phyloP scores from a whole-genome alignment of 2,888 invertebrate species.

The Apamea crenata region DNA sequence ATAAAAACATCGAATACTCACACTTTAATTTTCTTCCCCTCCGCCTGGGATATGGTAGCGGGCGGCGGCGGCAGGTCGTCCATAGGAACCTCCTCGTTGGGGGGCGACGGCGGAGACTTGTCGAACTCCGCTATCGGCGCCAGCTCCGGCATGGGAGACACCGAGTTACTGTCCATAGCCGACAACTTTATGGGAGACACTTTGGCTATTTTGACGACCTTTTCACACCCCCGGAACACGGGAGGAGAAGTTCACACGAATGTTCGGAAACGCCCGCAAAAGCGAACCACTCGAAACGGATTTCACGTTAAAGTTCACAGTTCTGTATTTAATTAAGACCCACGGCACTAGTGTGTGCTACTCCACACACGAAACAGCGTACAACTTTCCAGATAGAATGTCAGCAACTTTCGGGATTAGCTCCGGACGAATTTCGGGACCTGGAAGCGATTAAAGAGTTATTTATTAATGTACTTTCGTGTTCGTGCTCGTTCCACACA shows the following conservation, averaged over 20 bases:
- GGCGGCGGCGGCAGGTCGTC: slow-evolving; percentile 92
- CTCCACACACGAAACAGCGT: slow-evolving; percentile 48
- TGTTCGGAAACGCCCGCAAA: slow-evolving; percentile 48
- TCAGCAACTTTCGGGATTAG: slow-evolving; percentile 72
- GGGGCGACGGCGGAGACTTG: slow-evolving; percentile 92
- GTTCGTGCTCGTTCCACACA: slow-evolving; percentile 68
- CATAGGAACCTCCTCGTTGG: slow-evolving; percentile 91
- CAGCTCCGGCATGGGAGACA: slow-evolving; percentile 92
- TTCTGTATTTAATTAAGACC: slow-evolving; percentile 61
- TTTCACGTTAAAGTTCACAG: slow-evolving; percentile 61
- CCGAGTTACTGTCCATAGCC: slow-evolving; percentile 92
- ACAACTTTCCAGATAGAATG: slow-evolving; percentile 71
- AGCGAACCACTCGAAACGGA: slow-evolving; percentile 45
- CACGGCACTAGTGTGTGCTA: slow-evolving; percentile 55
- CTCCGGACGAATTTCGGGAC: slow-evolving; percentile 71
- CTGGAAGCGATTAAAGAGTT: slow-evolving; percentile 79
- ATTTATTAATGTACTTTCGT: slow-evolving; percentile 73
- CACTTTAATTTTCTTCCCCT: slow-evolving; percentile 90
- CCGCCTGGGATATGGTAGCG: slow-evolving; percentile 90
- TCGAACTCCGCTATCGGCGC: slow-evolving; percentile 93
- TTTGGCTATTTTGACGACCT: slow-evolving; percentile 82
- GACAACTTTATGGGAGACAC: slow-evolving; percentile 91
- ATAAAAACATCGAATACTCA: slow-evolving; percentile 74
- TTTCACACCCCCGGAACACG: slow-evolving; percentile 79
- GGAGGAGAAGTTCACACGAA: slow-evolving; percentile 74